Percentiles rank a stretch among this genome's conserved stretches.
Evolutionary conservation across 2,888 invertebrate genomes (phyloP).

Genomic region (Drosophila phalerata): DNA sequence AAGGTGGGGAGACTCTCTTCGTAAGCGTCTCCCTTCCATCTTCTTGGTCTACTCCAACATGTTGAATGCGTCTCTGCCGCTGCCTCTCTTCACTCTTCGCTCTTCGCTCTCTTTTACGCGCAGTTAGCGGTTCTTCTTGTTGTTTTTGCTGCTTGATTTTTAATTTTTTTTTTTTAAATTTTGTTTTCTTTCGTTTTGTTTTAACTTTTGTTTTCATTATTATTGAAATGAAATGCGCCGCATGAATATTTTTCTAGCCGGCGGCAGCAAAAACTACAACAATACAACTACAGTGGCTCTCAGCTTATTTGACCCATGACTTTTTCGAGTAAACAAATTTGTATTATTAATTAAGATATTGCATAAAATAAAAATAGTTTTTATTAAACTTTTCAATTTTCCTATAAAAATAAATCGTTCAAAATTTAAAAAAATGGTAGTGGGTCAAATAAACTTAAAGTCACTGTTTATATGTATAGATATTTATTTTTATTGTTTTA

Average conservation of each 20-base stretch:
- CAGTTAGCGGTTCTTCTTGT: conserved; percentile 50
- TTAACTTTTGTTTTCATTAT: conserved; percentile 75
- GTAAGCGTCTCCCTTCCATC: conserved; percentile 33
- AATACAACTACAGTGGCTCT: not conserved
- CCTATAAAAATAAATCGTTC: too few relatives aligned
- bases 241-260: conserved; percentile 66
- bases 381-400: too few relatives aligned
- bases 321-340: too few relatives aligned
- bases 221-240: conserved; percentile 65
- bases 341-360: too few relatives aligned
- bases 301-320: too few relatives aligned
- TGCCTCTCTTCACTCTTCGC: too few relatives aligned
- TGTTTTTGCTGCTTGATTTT: conserved; percentile 10
- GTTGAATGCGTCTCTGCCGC: conserved; percentile 1
- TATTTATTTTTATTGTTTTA: conserved; percentile 18
- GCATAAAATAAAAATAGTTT: too few relatives aligned
- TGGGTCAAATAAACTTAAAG: too few relatives aligned
- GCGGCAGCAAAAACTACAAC: conserved; percentile 38
- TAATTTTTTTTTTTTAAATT: not conserved
- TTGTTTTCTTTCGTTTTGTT: conserved; percentile 51
- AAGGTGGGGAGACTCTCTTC: conserved; percentile 31
- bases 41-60: conserved; percentile 4
- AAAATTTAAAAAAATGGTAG: too few relatives aligned
- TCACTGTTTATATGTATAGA: not conserved
- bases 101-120: conserved; percentile 13